These are phyloP conservation scores for Branchellion lobata DNA, from an alignment of 2,888 invertebrate species.

Conservation along the genomic window DNA sequence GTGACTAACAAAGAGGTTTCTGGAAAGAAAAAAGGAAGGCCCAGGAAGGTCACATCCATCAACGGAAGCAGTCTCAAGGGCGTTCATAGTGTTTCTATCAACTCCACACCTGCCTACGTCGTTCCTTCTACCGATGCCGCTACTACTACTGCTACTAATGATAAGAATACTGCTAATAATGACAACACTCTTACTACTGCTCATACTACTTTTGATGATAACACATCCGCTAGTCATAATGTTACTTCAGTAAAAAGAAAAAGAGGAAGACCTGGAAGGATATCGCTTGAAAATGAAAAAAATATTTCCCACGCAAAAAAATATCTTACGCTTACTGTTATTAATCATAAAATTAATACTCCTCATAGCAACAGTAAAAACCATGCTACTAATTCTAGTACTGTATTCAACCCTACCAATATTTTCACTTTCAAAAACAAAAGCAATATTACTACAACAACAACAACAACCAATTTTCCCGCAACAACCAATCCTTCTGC, in stretches of 20 bases:
- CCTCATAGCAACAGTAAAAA: too few species aligned
- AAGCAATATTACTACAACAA: too few species aligned
- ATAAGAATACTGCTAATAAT: not conserved
- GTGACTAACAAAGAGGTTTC: too few species aligned
- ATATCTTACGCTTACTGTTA: too few species aligned
- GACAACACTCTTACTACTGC: not conserved
- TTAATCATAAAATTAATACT: too few species aligned
- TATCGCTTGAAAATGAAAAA: too few species aligned
- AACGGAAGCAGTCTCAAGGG: not conserved
- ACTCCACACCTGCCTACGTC: not conserved
- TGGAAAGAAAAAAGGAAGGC: slow-evolving; percentile 3
- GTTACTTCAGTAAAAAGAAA: not conserved
- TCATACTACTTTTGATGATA: not conserved
- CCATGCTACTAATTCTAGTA: too few species aligned
- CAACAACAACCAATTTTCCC: too few species aligned
- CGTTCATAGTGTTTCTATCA: not conserved
- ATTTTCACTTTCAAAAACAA: too few species aligned
- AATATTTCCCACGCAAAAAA: too few species aligned
- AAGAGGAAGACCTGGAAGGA: not conserved
- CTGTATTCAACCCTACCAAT: too few species aligned
- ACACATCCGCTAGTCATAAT: not conserved
- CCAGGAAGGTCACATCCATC: not conserved
- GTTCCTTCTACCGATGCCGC: not conserved
- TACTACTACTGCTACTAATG: not conserved
- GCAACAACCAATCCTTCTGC: too few species aligned